Percentiles rank a stretch among this genome's conserved stretches.
Conservation (phyloP, 2,888 invertebrate genomes). For the Hypomecis atomaria region DNA sequence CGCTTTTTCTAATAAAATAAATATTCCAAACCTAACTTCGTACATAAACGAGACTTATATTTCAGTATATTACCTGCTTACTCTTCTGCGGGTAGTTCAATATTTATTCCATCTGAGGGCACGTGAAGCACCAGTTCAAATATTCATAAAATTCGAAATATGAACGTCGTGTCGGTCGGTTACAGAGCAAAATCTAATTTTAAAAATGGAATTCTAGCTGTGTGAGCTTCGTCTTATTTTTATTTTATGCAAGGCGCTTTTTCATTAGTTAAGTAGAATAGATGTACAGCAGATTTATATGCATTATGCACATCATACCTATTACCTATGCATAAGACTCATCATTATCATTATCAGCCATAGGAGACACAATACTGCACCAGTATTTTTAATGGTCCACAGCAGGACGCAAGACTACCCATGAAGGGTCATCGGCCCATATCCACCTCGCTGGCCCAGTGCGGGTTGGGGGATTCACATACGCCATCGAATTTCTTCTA, state of each 20-base stretch:
- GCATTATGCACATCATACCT: too few relatives aligned
- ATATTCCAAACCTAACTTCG: background rate
- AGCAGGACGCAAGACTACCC: too few relatives aligned
- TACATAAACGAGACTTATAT: background rate
- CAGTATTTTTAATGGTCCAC: too few relatives aligned
- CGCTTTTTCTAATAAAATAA: background rate
- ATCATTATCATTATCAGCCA: too few relatives aligned
- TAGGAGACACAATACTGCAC: too few relatives aligned
- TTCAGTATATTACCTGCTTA: background rate
- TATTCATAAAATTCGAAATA: constrained; percentile 18
- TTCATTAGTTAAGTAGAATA: background rate
- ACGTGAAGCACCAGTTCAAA: constrained; percentile 6
- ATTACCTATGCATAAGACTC: background rate
- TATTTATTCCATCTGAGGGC: constrained; percentile 4
- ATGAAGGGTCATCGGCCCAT: too few relatives aligned
- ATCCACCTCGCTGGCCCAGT: too few relatives aligned
- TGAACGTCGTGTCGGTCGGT: constrained; percentile 1
- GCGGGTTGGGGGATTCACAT: too few relatives aligned
- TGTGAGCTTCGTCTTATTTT: background rate
- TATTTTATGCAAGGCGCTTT: background rate
- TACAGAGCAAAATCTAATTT: constrained; percentile 4
- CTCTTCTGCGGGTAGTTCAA: constrained; percentile 5
- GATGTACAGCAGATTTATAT: too few relatives aligned
- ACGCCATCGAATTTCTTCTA: too few relatives aligned
- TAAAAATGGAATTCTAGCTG: constrained; percentile 6